Conservation (phyloP, 1,140 invertebrate species). For the Myzus persicae region DNA sequence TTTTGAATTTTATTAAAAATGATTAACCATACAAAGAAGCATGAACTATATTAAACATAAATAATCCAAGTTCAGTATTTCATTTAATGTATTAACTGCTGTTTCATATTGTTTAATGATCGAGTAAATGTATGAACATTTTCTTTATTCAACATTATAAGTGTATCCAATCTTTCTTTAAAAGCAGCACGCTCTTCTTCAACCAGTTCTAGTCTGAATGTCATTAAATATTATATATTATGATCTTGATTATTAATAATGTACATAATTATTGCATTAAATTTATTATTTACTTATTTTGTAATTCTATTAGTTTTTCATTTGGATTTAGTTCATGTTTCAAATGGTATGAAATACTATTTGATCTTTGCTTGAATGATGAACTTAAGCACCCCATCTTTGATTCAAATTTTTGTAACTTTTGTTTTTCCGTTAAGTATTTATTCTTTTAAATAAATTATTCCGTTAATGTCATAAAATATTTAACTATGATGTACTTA, state of each 20-base stretch:
- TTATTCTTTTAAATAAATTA: slow-evolving; percentile 18
- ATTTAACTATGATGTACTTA: not conserved
- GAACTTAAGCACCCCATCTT: not conserved
- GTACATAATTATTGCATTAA: not conserved
- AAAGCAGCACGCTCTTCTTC: slow-evolving; percentile 31
- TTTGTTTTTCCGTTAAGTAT: slow-evolving; percentile 24
- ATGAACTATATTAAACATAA: not conserved
- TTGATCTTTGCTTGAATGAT: not conserved
- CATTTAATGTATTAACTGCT: slow-evolving; percentile 1
- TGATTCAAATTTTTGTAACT: not conserved
- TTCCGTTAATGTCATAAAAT: not conserved
- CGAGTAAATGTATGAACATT: not conserved
- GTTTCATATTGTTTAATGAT: slow-evolving; percentile 32
- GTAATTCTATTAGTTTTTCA: slow-evolving; percentile 24
- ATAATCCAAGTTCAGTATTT: not conserved
- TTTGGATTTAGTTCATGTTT: slow-evolving; percentile 11
- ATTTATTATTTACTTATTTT: slow-evolving; percentile 37
- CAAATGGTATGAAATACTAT: not conserved
- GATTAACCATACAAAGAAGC: not conserved
- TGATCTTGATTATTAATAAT: not conserved
- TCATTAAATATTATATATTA: slow-evolving; percentile 5
- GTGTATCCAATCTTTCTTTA: not conserved
- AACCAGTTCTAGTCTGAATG: slow-evolving; percentile 14
- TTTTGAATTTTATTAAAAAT: not conserved
- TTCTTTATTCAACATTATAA: slow-evolving; percentile 22